Percentiles rank a stretch among this genome's conserved stretches.
phyloP scores from a whole-genome alignment of 2,888 invertebrate species.

The Drosophila melanosoma region DNA sequence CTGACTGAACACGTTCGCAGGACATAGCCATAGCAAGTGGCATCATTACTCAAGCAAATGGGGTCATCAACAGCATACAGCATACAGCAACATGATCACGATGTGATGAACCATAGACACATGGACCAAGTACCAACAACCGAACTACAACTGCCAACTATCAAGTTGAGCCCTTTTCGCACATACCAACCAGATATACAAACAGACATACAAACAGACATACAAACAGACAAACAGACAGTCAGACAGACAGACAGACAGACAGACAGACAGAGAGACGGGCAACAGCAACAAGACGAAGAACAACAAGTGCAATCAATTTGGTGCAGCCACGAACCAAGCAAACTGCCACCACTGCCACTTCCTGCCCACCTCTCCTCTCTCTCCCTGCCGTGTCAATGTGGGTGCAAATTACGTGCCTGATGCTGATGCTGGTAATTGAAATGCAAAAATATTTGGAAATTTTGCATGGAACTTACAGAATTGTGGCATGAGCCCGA shows the following conservation, averaged over 20 bases:
- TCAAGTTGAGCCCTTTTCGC: constrained; percentile 9
- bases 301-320: constrained; percentile 73
- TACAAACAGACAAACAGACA: neutral
- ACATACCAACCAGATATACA: neutral
- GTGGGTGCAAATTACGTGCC: constrained; percentile 62
- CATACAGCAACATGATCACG: constrained; percentile 32
- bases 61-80: constrained; percentile 74
- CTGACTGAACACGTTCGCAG: constrained; percentile 9
- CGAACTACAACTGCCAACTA: constrained; percentile 12
- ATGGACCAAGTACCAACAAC: constrained; percentile 20
- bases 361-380: neutral
- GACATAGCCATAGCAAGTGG: constrained; percentile 61
- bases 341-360: constrained; percentile 24
- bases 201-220: neutral
- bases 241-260: constrained; percentile 1
- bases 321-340: constrained; percentile 53
- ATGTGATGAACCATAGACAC: constrained; percentile 36
- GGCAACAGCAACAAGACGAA: neutral
- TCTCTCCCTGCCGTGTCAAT: constrained; percentile 13
- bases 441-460: constrained; percentile 80
- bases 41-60: constrained; percentile 80
- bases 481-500: constrained; percentile 18
- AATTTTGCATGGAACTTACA: constrained; percentile 57
- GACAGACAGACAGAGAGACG: neutral
- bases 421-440: constrained; percentile 73